Evolutionary conservation across 2,797 vertebrate genomes (phyloP), one percentile per base, ranked within the genome.

Genomic region (Eulemur albifrons): DNA sequence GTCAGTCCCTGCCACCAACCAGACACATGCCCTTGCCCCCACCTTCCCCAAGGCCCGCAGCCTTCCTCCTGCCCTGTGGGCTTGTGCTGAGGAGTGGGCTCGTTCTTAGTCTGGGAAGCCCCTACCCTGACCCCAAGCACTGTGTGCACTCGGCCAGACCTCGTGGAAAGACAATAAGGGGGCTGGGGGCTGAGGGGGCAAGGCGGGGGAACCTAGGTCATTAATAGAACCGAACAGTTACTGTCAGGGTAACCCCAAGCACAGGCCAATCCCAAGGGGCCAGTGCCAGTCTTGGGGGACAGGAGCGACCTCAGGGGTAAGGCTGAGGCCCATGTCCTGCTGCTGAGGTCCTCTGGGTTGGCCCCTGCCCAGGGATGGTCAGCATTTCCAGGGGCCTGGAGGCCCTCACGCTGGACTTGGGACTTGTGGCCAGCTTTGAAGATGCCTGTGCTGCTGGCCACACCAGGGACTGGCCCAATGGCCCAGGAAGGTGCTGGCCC

Each of bases 401-500:
- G 54, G 89, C 65, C n/a, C 80, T 65, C 1, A 48, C 0, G 0
- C 15, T 2, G 9, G n/a, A 14, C 20, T 50, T 23, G 25, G 59
- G 38, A 30, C 84, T 61, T 40, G 27, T 27, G 14, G 77, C 27
- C 65, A 77, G 52, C 0, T 3, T 8, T 57, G 45, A 25, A 38
- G 90, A 5, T 18, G 76, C 30, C 3, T 25, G 59, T 2, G 6
- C 35, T 27, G 3, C 14, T 3, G 35, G 79, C 3, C 43, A 50
- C 38, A 21, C 38, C 20, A 0, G 0, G 50, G 32, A 20, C 32
- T 2, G 25, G 12, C 79, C 0, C 59, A 32, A 20, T 0, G 5
- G 69, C 45, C 7, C 45, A 70, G 32, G 54, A 52, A 13, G 35
- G 14, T 0, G 1, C 57, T 35, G 79, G 20, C 7, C 32, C 43